Percentiles rank a stretch among this genome's conserved stretches.
phyloP scores from a whole-genome alignment of 2,797 vertebrate species.

The Syncerus caffer region DNA sequence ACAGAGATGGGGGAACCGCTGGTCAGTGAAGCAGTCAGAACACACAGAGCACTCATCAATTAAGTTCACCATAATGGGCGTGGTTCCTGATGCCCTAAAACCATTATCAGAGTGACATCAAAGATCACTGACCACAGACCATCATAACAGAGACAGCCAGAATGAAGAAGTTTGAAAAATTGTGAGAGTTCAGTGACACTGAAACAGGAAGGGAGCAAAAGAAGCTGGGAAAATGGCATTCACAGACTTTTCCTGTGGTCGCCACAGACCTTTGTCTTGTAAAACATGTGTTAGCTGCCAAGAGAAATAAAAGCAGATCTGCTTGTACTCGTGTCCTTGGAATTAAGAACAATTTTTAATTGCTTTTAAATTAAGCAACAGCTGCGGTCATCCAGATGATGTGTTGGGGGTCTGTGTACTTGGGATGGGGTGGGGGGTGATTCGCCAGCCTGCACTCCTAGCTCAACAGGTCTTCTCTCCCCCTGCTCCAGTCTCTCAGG shows the following conservation, averaged over 20 bases:
- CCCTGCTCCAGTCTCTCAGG: conserved; percentile 38
- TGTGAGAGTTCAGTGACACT: not conserved
- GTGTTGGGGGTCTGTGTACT: fast-evolving
- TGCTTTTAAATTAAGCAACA: not conserved
- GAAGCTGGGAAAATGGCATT: not conserved
- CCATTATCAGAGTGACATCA: not conserved
- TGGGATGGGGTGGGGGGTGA: not conserved
- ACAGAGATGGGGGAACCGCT: not conserved
- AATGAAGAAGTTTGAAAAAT: not conserved
- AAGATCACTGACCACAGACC: not conserved
- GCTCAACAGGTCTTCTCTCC: not conserved
- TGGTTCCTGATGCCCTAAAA: not conserved
- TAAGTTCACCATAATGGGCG: not conserved
- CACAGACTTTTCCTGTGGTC: not conserved
- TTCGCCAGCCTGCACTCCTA: not conserved
- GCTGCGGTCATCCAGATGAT: not conserved
- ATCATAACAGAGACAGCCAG: not conserved
- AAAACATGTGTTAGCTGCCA: not conserved
- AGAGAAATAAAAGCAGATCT: not conserved
- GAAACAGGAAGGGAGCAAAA: not conserved
- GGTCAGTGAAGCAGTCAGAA: not conserved
- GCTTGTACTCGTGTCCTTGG: not conserved
- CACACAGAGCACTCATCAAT: not conserved
- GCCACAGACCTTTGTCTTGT: not conserved
- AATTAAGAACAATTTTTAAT: not conserved